Evolutionary conservation across 2,888 invertebrate species (phyloP).

Genomic region (Eutolmus rufibarbis): DNA sequence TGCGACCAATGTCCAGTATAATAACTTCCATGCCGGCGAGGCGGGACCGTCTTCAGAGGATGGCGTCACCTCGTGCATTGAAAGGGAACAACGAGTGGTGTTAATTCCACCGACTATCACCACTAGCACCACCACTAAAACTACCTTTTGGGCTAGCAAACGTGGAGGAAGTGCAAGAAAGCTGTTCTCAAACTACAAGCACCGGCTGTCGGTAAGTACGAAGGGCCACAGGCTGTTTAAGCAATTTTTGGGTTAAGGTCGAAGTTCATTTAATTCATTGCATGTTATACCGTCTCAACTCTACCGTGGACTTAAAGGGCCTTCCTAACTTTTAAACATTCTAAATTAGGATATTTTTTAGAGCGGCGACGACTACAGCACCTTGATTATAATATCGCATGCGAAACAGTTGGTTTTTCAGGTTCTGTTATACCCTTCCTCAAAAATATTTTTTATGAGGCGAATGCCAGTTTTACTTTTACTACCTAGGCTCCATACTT

Average conservation of each 20-base stretch:
- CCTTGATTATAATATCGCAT: slow-evolving; percentile 16
- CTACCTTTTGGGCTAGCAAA: slow-evolving; percentile 44
- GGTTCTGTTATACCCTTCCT: not conserved
- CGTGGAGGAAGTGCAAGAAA: slow-evolving; percentile 54
- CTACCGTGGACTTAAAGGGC: not conserved
- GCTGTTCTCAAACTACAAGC: slow-evolving; percentile 66
- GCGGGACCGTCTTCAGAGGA: slow-evolving; percentile 50
- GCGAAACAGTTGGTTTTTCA: not conserved
- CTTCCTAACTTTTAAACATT: not conserved
- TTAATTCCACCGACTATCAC: slow-evolving; percentile 65
- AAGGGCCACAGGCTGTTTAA: not conserved
- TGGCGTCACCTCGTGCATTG: slow-evolving; percentile 51
- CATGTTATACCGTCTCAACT: not conserved
- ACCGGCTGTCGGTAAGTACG: slow-evolving; percentile 69
- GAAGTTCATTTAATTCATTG: slow-evolving; percentile 11
- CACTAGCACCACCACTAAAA: slow-evolving; percentile 40
- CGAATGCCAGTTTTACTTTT: not conserved
- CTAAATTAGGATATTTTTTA: not conserved
- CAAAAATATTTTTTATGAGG: not conserved
- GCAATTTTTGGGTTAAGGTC: slow-evolving; percentile 37
- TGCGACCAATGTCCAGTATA: slow-evolving; percentile 70
- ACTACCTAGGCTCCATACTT: not conserved
- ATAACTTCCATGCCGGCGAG: slow-evolving; percentile 54
- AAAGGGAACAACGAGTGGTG: slow-evolving; percentile 64
- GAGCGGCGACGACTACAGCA: not conserved